Evolutionary conservation across 2,888 invertebrate genomes (phyloP).

Genomic region (Lasius fuliginosus): DNA sequence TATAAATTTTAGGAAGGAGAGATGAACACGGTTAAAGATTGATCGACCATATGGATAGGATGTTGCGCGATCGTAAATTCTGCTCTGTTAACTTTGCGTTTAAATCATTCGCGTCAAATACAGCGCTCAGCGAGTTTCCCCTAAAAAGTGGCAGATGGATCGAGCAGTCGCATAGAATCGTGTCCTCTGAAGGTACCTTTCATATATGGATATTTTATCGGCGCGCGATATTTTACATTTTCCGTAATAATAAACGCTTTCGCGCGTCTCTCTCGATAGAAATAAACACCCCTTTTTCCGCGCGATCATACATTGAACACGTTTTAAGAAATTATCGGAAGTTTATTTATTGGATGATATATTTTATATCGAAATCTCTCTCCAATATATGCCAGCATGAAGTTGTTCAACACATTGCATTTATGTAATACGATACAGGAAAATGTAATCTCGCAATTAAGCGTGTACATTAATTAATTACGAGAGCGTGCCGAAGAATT

Average conservation of each 20-base stretch:
- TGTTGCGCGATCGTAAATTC: constrained; percentile 57
- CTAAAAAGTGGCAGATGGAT: constrained; percentile 48
- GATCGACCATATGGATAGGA: constrained; percentile 54
- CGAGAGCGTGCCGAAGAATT: constrained; percentile 12
- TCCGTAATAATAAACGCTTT: constrained; percentile 20
- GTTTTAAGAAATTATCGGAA: background rate
- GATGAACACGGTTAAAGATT: constrained; percentile 53
- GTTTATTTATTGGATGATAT: background rate
- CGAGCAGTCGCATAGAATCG: constrained; percentile 36
- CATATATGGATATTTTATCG: constrained; percentile 46
- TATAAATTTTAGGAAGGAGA: constrained; percentile 43
- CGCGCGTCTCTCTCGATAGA: background rate
- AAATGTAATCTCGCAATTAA: constrained; percentile 45
- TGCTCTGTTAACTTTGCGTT: constrained; percentile 55
- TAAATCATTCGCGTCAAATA: constrained; percentile 58
- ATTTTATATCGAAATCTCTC: background rate
- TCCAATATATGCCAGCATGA: background rate
- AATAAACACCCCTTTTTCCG: constrained; percentile 32
- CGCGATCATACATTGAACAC: background rate
- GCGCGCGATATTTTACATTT: constrained; percentile 41
- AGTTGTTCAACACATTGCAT: background rate
- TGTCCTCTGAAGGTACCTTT: constrained; percentile 17
- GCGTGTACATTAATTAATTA: constrained; percentile 25
- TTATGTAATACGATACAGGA: background rate
- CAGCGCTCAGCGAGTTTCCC: constrained; percentile 22